Evolutionary conservation across 1,140 invertebrate species (phyloP), one percentile per base, ranked within the genome.

Genomic region (Araneus ventricosus): DNA sequence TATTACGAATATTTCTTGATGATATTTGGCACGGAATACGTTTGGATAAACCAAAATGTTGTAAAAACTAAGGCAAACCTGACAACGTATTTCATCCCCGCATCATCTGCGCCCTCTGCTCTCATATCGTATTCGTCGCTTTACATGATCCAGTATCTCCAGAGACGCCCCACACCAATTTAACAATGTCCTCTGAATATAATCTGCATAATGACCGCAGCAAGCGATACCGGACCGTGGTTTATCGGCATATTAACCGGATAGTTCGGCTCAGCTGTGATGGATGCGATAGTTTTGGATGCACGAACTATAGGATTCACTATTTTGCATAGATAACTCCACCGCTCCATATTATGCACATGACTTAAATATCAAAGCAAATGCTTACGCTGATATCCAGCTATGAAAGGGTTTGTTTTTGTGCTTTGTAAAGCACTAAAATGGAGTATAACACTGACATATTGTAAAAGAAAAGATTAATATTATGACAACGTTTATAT

Each of bases 171-270:
- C 30, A 27, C 34, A 14, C 30, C 70, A 17, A 75, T 75, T 75
- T 75, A 75, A 75, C 70, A 75, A 75, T 34, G 30, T 37, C 27
- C 30, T 37, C 30, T 30, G 30, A 75, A 75, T 30, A 75, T 75
- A 75, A 75, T 75, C 30, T 75, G 70, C 70, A 75, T 75, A 75
- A 75, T 75, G 70, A 75, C 34, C 30, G 4, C 0, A 14, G 27
- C 70, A 17, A 22, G 17, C 70, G 70, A 75, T 75, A 75, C 70
- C 4, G 30, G 14, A 5, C 14, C 17, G 1, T 37, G 70, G 70
- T 75, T 75, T 75, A 75, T 75, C 70, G 70, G 27, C 70, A 75
- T 75, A 75, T 75, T 75, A 75, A 75, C 70, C 30, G 17, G 17
- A 75, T 75, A 75, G 63, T 67, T 67, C n/a, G n/a, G 27, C 63